phyloP scores from a whole-genome alignment of 1,140 invertebrate genomes.

The Cherax destructor region DNA sequence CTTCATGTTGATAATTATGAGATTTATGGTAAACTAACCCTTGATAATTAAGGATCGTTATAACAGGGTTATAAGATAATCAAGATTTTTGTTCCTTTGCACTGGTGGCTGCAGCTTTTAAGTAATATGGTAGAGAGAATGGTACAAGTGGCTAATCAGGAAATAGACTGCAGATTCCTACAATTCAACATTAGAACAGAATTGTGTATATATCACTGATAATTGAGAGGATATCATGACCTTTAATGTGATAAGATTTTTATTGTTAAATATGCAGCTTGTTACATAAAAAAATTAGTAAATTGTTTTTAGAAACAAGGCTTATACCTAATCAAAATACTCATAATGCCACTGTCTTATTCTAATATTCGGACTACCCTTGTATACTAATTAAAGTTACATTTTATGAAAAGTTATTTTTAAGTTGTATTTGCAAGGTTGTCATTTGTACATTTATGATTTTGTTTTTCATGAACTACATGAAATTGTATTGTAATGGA shows the following conservation, averaged over 20 bases:
- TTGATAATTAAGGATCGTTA: not conserved
- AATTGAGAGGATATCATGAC: constrained; percentile 1
- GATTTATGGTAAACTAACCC: not conserved
- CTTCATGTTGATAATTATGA: not conserved
- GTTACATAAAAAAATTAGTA: not conserved
- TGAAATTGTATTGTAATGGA: constrained; percentile 12
- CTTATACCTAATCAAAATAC: constrained; percentile 8
- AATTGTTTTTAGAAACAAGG: not conserved
- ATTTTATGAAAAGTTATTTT: not conserved
- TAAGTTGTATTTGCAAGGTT: constrained; percentile 14
- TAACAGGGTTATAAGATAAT: not conserved
- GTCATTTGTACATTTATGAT: not conserved
- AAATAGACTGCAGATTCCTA: not conserved
- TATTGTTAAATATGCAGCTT: constrained; percentile 9
- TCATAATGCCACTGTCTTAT: not conserved
- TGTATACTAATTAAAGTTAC: not conserved
- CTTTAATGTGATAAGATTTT: constrained; percentile 2
- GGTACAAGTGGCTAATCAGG: not conserved
- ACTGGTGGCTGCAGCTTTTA: not conserved
- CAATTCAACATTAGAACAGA: not conserved
- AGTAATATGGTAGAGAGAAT: not conserved
- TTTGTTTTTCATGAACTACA: not conserved
- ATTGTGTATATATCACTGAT: not conserved
- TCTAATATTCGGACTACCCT: not conserved
- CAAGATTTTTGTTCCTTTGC: not conserved